Evolutionary conservation across 1,140 invertebrate genomes (phyloP).

Genomic region (Tachypleus tridentatus): DNA sequence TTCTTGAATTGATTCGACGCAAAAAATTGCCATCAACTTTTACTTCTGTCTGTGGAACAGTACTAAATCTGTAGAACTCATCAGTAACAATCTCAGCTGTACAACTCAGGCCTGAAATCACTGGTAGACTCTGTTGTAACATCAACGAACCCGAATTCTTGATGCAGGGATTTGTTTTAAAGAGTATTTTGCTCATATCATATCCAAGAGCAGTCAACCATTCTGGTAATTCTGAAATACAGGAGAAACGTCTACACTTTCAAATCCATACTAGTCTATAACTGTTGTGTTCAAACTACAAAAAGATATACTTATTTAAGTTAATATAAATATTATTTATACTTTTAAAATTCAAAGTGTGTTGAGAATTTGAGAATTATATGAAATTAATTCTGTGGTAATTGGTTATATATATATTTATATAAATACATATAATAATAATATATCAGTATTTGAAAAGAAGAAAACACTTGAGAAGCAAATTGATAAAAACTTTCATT

Average conservation of each 20-base stretch:
- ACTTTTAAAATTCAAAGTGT: too few species aligned
- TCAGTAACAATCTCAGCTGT: constrained; percentile 13
- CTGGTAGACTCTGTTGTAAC: constrained; percentile 14
- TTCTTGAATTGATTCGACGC: constrained; percentile 42
- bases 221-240: constrained; percentile 18
- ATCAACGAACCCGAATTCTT: not conserved
- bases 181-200: constrained; percentile 17
- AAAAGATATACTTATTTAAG: too few species aligned
- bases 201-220: constrained; percentile 22
- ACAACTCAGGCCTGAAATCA: constrained; percentile 22
- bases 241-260: constrained; percentile 4
- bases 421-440: too few species aligned
- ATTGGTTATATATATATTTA: too few species aligned
- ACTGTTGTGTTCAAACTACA: too few species aligned
- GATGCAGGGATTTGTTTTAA: constrained; percentile 11
- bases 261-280: not conserved
- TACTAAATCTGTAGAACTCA: constrained; percentile 21
- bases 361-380: too few species aligned
- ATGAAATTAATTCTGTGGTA: too few species aligned
- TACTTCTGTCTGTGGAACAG: constrained; percentile 22
- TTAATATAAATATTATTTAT: too few species aligned
- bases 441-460: too few species aligned
- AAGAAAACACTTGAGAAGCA: too few species aligned
- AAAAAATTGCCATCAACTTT: constrained; percentile 18
- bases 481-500: not conserved